These are phyloP conservation scores for Leptinotarsa undecemlineata DNA, from an alignment of 1,140 invertebrate species.

Conservation along the genomic window DNA sequence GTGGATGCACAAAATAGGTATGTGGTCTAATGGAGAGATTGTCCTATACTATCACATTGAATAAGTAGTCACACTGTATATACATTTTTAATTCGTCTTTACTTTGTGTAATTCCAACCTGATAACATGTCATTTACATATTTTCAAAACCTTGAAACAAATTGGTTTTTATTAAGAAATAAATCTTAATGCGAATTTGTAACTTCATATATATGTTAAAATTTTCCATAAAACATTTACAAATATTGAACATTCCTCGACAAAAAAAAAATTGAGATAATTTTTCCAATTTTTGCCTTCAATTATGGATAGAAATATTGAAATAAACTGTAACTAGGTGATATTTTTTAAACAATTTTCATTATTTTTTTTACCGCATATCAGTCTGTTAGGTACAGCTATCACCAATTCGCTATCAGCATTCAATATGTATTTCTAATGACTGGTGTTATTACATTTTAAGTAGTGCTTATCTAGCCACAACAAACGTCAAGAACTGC, in stretches of 20 bases:
- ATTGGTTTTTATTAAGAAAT: no score
- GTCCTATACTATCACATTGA: no score
- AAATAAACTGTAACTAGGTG: no score
- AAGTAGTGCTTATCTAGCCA: neutral
- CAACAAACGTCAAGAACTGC: neutral
- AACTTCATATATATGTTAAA: no score
- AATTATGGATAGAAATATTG: neutral
- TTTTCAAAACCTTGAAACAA: no score
- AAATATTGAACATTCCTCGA: neutral
- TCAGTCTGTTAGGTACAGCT: conserved; percentile 1
- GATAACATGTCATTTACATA: no score
- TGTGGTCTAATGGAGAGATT: no score
- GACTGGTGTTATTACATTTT: neutral
- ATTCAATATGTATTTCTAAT: neutral
- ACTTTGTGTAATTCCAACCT: no score
- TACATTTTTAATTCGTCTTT: no score
- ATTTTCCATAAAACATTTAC: neutral
- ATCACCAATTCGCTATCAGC: neutral
- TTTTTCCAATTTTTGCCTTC: neutral
- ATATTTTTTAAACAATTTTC: neutral
- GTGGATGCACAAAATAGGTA: no score
- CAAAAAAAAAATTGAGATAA: neutral
- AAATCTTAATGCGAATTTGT: no score
- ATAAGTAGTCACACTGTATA: no score
- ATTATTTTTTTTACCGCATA: neutral